Evolutionary conservation across 2,888 invertebrate species (phyloP).

Genomic region (Malthinus seriepunctatus): DNA sequence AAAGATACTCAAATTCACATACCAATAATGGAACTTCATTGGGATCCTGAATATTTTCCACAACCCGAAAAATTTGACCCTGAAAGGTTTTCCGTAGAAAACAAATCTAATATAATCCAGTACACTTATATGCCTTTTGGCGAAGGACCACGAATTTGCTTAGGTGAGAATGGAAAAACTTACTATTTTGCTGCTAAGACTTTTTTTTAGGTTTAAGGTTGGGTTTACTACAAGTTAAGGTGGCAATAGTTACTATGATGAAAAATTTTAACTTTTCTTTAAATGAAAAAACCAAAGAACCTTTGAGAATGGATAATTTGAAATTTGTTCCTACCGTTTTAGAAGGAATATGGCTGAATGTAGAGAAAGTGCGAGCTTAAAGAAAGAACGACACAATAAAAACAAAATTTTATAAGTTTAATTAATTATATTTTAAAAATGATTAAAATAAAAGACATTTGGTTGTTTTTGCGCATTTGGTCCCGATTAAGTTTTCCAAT

Average conservation of each 20-base stretch:
- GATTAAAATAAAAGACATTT: too few species aligned
- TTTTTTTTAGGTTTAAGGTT: neutral
- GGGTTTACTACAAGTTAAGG: neutral
- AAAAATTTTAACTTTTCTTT: neutral
- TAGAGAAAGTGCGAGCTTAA: neutral
- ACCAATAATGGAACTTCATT: slow-evolving; percentile 39
- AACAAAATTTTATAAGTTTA: too few species aligned
- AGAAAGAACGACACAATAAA: too few species aligned
- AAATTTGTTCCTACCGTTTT: neutral
- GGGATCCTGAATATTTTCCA: slow-evolving; percentile 48
- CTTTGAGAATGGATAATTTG: neutral
- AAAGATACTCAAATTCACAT: slow-evolving; percentile 36
- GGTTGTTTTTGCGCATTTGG: too few species aligned
- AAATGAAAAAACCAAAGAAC: neutral
- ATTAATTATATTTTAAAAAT: too few species aligned
- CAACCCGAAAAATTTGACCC: slow-evolving; percentile 66
- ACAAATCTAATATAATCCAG: slow-evolving; percentile 54
- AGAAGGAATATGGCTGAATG: neutral
- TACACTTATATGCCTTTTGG: slow-evolving; percentile 62
- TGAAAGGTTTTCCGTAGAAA: slow-evolving; percentile 61
- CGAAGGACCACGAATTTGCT: slow-evolving; percentile 61
- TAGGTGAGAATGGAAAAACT: slow-evolving; percentile 49
- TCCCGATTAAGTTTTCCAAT: too few species aligned
- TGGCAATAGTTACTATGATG: neutral
- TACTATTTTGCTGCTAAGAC: neutral